phyloP scores from a whole-genome alignment of 2,113 vertebrate genomes.

The Tautogolabrus adspersus region DNA sequence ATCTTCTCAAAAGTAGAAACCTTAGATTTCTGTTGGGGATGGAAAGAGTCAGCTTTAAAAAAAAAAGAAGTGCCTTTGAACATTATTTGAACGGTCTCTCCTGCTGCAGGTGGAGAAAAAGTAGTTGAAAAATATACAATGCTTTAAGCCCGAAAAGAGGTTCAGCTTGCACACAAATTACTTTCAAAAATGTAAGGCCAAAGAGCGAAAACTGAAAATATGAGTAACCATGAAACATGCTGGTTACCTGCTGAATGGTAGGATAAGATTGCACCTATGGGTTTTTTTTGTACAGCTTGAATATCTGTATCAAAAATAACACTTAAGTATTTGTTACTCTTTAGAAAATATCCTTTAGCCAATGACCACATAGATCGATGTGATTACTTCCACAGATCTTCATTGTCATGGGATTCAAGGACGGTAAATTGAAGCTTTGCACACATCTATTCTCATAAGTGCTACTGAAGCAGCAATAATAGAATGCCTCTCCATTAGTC shows the following conservation, averaged over 20 bases:
- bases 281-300: conserved; percentile 11
- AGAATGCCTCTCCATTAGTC: conserved; percentile 70
- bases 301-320: conserved; percentile 9
- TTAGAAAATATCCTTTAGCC: conserved; percentile 21
- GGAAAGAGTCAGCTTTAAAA: conserved; percentile 12
- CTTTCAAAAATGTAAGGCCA: conserved; percentile 30
- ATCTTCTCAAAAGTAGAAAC: conserved; percentile 99
- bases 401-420: conserved; percentile 53
- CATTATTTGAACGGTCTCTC: conserved; percentile 30
- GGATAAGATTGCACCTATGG: conserved; percentile 43
- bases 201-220: conserved; percentile 45
- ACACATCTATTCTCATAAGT: conserved; percentile 60
- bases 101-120: conserved; percentile 35
- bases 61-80: conserved; percentile 21
- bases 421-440: conserved; percentile 61
- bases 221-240: conserved; percentile 38
- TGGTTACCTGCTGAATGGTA: conserved; percentile 10
- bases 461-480: conserved; percentile 68
- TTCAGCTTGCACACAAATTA: conserved; percentile 31
- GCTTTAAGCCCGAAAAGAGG: conserved; percentile 9
- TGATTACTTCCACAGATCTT: conserved; percentile 49
- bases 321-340: conserved; percentile 9
- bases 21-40: conserved; percentile 91
- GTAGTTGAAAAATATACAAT: conserved; percentile 24
- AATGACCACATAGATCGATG: conserved; percentile 45